Evolutionary conservation across 2,888 invertebrate genomes (phyloP), one percentile per base, ranked within the genome.

Genomic region (Nineta flava): DNA sequence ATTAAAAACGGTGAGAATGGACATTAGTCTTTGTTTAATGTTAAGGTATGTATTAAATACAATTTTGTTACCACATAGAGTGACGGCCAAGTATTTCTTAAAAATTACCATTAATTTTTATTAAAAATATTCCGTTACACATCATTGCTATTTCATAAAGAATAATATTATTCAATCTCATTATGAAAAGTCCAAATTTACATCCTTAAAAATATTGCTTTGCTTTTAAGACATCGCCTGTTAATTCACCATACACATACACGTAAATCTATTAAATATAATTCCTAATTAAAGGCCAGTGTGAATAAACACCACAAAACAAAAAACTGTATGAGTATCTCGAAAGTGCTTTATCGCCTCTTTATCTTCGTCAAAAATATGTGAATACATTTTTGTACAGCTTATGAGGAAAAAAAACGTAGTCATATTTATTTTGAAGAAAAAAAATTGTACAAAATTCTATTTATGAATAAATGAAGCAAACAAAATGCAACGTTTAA

Each of bases 321-420:
- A 19, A 26, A 26, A 26, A 26, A 26, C 7, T 26, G n/a, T 7
- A 26, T 7, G 7, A n/a, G 26, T 7, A 26, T 34, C 38, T 34
- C 41, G 12, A 45, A 49, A 49, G 34, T 35, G 44, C 44, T 45
- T 49, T 35, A 31, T 16, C 26, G 49, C 45, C 49, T 40, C n/a
- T 21, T 19, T 35, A 17, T 49, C 34, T 44, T 49, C 49, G 48
- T 48, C 48, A 48, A 49, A 49, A 45, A 26, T 48, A 49, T 49
- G 49, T 49, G 45, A 49, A 49, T 43, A 49, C 44, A 44, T 45
- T 48, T 48, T 49, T 49, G 49, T 49, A 49, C 49, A 49, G 49
- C 49, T 49, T 49, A 17, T 13, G 15, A 19, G 40, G 13, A 35
- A 47, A 47, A 34, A 17, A 16, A 10, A 42, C 16, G 15, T 17